A percentile compares a stretch with the other conserved stretches of the same genome.
Conservation (phyloP, 2,113 vertebrate genomes). For the Strigops habroptila region DNA sequence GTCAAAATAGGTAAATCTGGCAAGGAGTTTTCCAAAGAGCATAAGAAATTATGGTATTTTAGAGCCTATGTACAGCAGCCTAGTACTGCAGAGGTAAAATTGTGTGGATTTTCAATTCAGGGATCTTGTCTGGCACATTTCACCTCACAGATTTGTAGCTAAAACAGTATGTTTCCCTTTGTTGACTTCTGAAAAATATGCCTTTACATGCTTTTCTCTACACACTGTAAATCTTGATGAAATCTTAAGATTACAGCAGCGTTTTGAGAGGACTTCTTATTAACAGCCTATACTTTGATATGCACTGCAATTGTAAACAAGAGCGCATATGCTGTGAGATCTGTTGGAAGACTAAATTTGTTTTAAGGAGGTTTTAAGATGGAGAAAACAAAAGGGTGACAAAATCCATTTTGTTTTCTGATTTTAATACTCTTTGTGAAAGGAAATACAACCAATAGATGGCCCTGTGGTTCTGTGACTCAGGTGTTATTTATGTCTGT, state of each 20-base stretch:
- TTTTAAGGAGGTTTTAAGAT: neutral
- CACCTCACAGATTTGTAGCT: neutral
- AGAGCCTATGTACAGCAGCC: neutral
- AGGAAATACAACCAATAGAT: conserved; percentile 41
- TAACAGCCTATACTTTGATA: conserved; percentile 19
- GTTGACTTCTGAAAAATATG: neutral
- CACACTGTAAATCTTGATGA: neutral
- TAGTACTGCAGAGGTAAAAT: neutral
- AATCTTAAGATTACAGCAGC: neutral
- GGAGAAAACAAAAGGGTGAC: neutral
- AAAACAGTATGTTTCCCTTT: neutral
- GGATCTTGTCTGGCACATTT: neutral
- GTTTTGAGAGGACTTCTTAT: conserved; percentile 15
- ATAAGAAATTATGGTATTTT: neutral
- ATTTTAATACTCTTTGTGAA: neutral
- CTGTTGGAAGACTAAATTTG: neutral
- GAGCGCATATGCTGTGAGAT: neutral
- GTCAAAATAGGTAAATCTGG: neutral
- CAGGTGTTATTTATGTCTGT: neutral
- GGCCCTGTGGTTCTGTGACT: conserved; percentile 47
- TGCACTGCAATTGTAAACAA: neutral
- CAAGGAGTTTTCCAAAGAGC: neutral
- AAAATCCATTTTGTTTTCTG: neutral
- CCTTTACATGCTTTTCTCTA: neutral
- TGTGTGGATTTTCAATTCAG: neutral